Percentiles rank a stretch among this genome's conserved stretches.
Conservation (phyloP, 2,888 invertebrate species). For the Diploptera punctata region DNA sequence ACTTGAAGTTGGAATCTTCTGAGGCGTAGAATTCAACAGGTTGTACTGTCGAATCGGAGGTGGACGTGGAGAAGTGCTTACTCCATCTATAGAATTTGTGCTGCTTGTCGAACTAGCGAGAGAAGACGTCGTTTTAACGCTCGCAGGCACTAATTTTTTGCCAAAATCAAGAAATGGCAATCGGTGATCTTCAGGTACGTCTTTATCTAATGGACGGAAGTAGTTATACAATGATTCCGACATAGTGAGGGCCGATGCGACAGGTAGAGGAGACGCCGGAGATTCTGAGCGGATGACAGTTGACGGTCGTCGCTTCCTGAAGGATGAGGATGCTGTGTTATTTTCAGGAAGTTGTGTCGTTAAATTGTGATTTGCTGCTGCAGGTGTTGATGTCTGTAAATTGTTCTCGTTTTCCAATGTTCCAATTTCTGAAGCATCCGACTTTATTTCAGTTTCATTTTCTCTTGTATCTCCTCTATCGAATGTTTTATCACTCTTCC, state of each 20-base stretch:
- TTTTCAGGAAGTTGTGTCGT: background rate
- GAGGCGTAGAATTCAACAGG: background rate
- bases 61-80: background rate
- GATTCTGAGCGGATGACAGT: background rate
- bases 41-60: background rate
- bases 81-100: conserved; percentile 49
- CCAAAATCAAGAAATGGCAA: conserved; percentile 75
- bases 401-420: background rate
- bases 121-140: conserved; percentile 41
- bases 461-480: background rate
- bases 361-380: background rate
- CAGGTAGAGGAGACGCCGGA: conserved; percentile 2
- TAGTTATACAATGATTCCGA: conserved; percentile 69
- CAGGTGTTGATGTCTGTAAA: too few species aligned
- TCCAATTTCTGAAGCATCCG: background rate
- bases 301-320: conserved; percentile 2
- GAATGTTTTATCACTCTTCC: background rate
- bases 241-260: conserved; percentile 51
- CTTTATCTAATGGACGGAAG: conserved; percentile 67
- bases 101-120: conserved; percentile 44
- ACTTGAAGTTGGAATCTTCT: background rate
- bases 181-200: conserved; percentile 69
- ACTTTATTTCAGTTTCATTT: background rate
- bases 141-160: conserved; percentile 59
- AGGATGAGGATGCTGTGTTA: background rate